Conservation (phyloP, 2,113 vertebrate species). For the Steatornis caripensis region DNA sequence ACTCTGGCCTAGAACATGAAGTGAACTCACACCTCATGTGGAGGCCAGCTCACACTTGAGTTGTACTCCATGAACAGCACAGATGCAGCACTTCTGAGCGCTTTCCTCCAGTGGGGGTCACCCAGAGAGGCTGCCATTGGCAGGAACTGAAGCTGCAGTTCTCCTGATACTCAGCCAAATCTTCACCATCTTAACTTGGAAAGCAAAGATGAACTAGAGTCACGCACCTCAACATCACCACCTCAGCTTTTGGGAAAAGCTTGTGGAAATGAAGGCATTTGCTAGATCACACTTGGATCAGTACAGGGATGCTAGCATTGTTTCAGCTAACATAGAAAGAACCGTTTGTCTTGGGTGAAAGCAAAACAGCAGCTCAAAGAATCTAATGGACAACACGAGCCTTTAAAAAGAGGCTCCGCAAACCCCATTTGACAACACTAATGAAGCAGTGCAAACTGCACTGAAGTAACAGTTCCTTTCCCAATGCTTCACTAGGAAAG, state of each 20-base stretch:
- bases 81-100: neutral
- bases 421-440: neutral
- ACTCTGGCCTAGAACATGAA: neutral
- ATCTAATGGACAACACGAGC: neutral
- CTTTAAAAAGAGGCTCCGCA: neutral
- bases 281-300: neutral
- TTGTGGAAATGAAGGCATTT: fast-evolving
- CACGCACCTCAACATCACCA: neutral
- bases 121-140: neutral
- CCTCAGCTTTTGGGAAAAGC: neutral
- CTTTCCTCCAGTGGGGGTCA: neutral
- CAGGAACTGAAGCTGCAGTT: neutral
- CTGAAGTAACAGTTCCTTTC: neutral
- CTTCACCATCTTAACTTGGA: neutral
- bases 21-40: neutral
- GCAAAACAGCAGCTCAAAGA: neutral
- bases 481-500: neutral
- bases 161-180: neutral
- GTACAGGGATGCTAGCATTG: neutral
- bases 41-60: neutral
- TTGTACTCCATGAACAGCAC: neutral
- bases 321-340: neutral
- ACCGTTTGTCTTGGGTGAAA: neutral
- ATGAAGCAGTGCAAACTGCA: neutral
- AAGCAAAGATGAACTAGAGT: neutral